Percentiles rank a stretch among this genome's conserved stretches.
These are phyloP conservation scores for Conomelus anceps DNA, from an alignment of 2,888 invertebrate genomes.

Conservation along the genomic window DNA sequence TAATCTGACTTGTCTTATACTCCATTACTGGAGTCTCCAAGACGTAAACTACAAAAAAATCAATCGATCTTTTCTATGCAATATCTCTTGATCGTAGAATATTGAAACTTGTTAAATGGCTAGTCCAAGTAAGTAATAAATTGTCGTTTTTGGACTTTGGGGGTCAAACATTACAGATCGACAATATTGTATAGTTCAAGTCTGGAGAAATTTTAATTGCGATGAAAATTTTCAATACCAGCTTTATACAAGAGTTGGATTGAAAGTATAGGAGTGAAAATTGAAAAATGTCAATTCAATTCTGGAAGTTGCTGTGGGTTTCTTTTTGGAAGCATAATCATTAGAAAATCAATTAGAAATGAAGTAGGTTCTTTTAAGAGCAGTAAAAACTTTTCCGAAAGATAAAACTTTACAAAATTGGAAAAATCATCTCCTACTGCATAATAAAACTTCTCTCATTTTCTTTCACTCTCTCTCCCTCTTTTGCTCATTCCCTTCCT, in stretches of 20 bases:
- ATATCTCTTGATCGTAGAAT: too few relatives aligned
- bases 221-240: background rate
- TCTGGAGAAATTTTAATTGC: too few relatives aligned
- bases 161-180: too few relatives aligned
- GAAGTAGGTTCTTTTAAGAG: background rate
- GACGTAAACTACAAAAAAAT: too few relatives aligned
- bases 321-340: background rate
- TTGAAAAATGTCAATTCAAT: background rate
- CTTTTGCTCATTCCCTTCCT: background rate
- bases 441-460: background rate
- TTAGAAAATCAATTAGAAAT: background rate
- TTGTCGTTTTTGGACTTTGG: too few relatives aligned
- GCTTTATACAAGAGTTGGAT: background rate
- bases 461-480: background rate
- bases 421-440: background rate
- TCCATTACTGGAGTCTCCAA: too few relatives aligned
- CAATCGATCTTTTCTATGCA: too few relatives aligned
- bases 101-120: too few relatives aligned
- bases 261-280: background rate
- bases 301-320: too few relatives aligned
- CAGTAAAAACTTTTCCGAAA: background rate
- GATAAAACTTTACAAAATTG: background rate
- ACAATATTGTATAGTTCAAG: too few relatives aligned
- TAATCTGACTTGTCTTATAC: too few relatives aligned
- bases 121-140: too few relatives aligned